Conservation (phyloP, 2,113 vertebrate genomes). For the Aleadryas rufinucha region DNA sequence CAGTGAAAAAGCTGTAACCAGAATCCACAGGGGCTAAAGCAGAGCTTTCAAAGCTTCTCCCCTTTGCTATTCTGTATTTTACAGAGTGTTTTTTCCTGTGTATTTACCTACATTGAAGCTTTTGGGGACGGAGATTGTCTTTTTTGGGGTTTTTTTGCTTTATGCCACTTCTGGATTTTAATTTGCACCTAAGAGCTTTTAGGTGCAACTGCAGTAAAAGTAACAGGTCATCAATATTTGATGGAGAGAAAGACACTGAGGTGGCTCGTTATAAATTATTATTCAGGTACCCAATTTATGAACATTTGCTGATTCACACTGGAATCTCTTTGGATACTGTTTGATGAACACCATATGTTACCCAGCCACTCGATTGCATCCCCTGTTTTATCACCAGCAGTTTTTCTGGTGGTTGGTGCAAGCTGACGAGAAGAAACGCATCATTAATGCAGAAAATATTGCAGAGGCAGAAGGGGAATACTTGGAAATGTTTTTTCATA, state of each 20-base stretch:
- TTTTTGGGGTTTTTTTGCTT: background rate
- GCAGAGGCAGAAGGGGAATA: background rate
- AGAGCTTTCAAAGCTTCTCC: background rate
- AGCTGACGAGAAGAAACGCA: background rate
- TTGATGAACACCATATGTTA: background rate
- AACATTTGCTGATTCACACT: background rate
- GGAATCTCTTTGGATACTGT: background rate
- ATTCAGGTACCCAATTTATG: background rate
- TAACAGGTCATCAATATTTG: background rate
- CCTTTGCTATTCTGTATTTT: background rate
- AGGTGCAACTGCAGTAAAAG: background rate
- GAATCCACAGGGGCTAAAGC: background rate
- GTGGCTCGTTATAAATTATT: background rate
- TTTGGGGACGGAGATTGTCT: background rate
- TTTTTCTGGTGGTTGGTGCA: background rate
- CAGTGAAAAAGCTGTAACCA: background rate
- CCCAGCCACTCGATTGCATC: background rate
- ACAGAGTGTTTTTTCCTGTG: background rate
- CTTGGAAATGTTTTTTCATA: background rate
- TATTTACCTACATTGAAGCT: background rate
- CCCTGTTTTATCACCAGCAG: background rate
- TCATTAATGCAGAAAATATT: background rate
- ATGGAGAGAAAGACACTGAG: background rate
- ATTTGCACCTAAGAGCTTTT: background rate
- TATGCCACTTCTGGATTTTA: background rate